phyloP scores from a whole-genome alignment of 1,140 invertebrate genomes.

The Brachionus sp. region DNA sequence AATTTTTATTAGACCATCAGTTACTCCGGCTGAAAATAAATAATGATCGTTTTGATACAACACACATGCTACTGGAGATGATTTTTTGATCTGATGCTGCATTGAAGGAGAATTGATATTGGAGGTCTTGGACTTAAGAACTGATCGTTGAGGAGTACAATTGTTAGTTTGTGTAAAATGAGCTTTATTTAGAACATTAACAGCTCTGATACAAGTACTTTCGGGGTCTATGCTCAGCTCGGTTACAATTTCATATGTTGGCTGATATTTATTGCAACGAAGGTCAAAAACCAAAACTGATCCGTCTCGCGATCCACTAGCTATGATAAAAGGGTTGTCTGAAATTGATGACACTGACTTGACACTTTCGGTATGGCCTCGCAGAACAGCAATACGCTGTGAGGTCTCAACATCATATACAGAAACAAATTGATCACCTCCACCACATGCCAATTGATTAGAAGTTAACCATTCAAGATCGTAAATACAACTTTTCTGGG shows the following conservation, averaged over 20 bases:
- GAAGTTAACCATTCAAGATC: constrained; percentile 34
- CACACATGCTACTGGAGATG: constrained; percentile 35
- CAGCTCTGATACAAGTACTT: neutral
- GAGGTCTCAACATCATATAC: constrained; percentile 16
- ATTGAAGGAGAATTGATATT: constrained; percentile 1
- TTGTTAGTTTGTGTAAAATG: neutral
- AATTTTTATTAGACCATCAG: constrained; percentile 37
- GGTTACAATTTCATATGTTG: constrained; percentile 5
- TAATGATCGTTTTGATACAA: constrained; percentile 28
- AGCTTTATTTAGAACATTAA: constrained; percentile 4
- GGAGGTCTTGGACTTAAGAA: neutral
- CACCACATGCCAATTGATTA: constrained; percentile 30
- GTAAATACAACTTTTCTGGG: constrained; percentile 42
- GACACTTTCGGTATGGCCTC: constrained; percentile 33
- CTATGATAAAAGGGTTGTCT: constrained; percentile 4
- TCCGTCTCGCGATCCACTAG: constrained; percentile 28
- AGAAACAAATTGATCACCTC: constrained; percentile 21
- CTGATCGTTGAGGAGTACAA: neutral
- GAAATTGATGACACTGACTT: constrained; percentile 22
- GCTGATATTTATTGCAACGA: constrained; percentile 35
- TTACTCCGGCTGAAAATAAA: constrained; percentile 4
- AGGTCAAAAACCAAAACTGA: constrained; percentile 27
- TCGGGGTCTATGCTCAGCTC: neutral
- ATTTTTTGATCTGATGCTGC: neutral
- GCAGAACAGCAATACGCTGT: neutral